phyloP scores from a whole-genome alignment of 2,797 vertebrate species.

The Myotis daubentonii region DNA sequence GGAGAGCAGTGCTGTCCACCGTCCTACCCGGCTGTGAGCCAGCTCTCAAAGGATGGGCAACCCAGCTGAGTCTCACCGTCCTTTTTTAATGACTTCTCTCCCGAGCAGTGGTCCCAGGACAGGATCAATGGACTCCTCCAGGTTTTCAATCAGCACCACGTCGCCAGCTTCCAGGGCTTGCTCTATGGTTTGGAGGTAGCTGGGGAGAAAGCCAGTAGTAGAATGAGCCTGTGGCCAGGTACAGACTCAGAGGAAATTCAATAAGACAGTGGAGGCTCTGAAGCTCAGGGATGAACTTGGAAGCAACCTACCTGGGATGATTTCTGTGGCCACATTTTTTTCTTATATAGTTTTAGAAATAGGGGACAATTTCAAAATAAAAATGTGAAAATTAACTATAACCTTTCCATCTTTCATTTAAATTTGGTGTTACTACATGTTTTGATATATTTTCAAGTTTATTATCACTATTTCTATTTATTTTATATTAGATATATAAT shows the following conservation, averaged over 20 bases:
- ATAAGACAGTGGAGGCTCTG: neutral
- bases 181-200: slow-evolving; percentile 93
- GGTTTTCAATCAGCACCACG: slow-evolving; percentile 94
- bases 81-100: slow-evolving; percentile 96
- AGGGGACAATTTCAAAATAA: neutral
- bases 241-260: neutral
- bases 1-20: neutral
- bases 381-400: neutral
- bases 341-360: neutral
- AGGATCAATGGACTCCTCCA: slow-evolving; percentile 94
- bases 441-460: neutral
- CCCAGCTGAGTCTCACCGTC: slow-evolving; percentile 84
- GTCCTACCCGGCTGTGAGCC: accelerated
- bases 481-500: neutral
- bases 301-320: neutral
- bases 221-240: neutral
- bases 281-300: neutral
- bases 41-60: neutral
- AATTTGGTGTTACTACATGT: neutral
- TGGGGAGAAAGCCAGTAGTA: slow-evolving; percentile 74
- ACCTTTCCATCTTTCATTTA: neutral
- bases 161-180: slow-evolving; percentile 91
- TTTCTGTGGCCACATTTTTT: neutral
- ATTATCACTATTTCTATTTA: neutral
- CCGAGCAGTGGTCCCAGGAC: slow-evolving; percentile 95